A percentile compares a stretch with the other conserved stretches of the same genome.
phyloP scores from a whole-genome alignment of 2,888 invertebrate genomes.

The Tipula confusa region DNA sequence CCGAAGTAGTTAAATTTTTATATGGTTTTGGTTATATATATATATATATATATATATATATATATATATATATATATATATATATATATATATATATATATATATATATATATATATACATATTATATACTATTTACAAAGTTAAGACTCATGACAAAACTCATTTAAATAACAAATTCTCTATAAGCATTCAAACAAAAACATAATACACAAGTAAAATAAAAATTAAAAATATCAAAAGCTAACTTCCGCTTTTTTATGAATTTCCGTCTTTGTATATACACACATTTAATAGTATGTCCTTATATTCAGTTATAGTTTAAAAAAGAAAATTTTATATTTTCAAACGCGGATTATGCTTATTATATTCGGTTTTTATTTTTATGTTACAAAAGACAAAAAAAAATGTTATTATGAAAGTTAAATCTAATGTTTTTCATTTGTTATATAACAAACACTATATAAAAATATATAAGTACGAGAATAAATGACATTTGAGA shows the following conservation, averaged over 20 bases:
- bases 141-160: not conserved
- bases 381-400: not conserved
- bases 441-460: not conserved
- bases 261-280: not conserved
- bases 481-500: not conserved
- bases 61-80: no score
- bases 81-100: no score
- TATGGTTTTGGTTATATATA: not conserved
- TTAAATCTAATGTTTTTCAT: not conserved
- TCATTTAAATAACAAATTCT: constrained; percentile 5
- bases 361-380: not conserved
- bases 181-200: not conserved
- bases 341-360: not conserved
- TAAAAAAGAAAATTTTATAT: not conserved
- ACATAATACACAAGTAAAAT: not conserved
- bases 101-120: no score
- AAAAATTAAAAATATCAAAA: constrained; percentile 3
- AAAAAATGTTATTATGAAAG: not conserved
- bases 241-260: constrained; percentile 12
- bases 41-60: no score
- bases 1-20: not conserved
- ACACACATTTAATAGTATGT: not conserved
- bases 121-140: no score
- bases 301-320: not conserved
- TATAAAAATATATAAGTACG: not conserved